Percentiles rank a stretch among this genome's conserved stretches.
Evolutionary conservation across 2,888 invertebrate species (phyloP).

Genomic region (Conistra vaccinii): DNA sequence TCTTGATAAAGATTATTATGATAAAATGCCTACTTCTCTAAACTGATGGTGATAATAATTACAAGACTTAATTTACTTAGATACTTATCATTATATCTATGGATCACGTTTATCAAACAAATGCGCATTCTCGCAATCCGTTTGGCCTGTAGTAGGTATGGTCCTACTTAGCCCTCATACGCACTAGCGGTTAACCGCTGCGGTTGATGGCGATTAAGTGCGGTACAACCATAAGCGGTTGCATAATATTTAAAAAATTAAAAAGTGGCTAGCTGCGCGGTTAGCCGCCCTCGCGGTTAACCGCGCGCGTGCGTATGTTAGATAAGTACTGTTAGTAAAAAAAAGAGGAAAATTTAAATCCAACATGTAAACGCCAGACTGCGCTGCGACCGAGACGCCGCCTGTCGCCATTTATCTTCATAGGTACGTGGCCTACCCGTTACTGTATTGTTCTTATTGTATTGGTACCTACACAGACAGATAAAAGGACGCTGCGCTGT

Average conservation of each 20-base stretch:
- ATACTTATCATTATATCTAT: conserved; percentile 2
- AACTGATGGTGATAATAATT: conserved; percentile 10
- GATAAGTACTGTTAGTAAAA: background rate
- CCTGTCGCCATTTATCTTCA: background rate
- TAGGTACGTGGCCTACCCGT: background rate
- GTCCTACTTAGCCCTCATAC: too few species aligned
- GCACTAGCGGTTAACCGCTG: too few species aligned
- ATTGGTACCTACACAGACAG: background rate
- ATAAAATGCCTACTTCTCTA: background rate
- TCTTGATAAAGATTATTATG: conserved; percentile 9
- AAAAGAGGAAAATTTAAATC: background rate
- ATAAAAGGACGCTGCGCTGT: background rate
- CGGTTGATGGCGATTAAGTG: too few species aligned
- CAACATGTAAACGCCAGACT: background rate
- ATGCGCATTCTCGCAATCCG: background rate
- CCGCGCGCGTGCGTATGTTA: too few species aligned
- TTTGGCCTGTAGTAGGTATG: background rate
- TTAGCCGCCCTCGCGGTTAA: too few species aligned
- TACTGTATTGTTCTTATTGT: background rate
- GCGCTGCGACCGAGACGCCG: too few species aligned
- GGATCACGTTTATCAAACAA: conserved; percentile 10
- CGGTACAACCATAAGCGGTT: too few species aligned
- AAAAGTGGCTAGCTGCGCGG: too few species aligned
- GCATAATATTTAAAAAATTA: too few species aligned
- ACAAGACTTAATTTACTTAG: conserved; percentile 1